Conservation (phyloP, 2,888 invertebrate species). For the Polyommatus icarus region DNA sequence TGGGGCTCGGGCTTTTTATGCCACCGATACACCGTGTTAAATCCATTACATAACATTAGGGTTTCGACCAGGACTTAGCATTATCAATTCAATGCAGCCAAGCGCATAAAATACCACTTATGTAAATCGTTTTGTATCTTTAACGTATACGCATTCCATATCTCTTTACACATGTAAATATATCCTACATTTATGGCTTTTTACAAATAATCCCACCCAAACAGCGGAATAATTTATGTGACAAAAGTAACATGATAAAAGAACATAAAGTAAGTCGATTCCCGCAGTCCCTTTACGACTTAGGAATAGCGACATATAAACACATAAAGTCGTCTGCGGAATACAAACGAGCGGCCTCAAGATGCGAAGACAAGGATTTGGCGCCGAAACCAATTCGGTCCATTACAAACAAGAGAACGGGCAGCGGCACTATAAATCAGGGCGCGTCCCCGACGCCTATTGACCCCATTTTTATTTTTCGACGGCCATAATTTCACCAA, state of each 20-base stretch:
- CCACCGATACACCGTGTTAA: neutral
- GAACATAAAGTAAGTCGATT: slow-evolving; percentile 16
- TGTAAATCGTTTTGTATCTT: neutral
- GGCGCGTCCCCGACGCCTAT: slow-evolving; percentile 52
- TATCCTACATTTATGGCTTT: neutral
- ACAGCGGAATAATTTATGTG: slow-evolving; percentile 11
- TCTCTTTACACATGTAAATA: neutral
- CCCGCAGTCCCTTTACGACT: slow-evolving; percentile 18
- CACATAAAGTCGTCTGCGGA: slow-evolving; percentile 9
- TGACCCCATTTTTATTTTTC: slow-evolving; percentile 53
- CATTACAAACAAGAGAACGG: slow-evolving; percentile 40
- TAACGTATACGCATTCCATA: neutral
- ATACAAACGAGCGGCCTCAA: slow-evolving; percentile 17
- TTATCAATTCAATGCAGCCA: neutral
- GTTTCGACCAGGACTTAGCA: neutral
- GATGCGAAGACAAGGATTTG: slow-evolving; percentile 26
- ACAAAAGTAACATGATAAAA: slow-evolving; percentile 16
- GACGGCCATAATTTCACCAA: slow-evolving; percentile 52
- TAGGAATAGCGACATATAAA: slow-evolving; percentile 13
- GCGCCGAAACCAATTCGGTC: slow-evolving; percentile 33
- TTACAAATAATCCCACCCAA: neutral
- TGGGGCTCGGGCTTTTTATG: slow-evolving; percentile 33
- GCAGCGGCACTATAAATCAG: slow-evolving; percentile 46
- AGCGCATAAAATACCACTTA: slow-evolving; percentile 6
- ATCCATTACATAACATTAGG: slow-evolving; percentile 25